Percentiles rank a stretch among this genome's conserved stretches.
These are phyloP conservation scores for Acyrthosiphon pisum DNA, from an alignment of 1,140 invertebrate species.

Conservation along the genomic window DNA sequence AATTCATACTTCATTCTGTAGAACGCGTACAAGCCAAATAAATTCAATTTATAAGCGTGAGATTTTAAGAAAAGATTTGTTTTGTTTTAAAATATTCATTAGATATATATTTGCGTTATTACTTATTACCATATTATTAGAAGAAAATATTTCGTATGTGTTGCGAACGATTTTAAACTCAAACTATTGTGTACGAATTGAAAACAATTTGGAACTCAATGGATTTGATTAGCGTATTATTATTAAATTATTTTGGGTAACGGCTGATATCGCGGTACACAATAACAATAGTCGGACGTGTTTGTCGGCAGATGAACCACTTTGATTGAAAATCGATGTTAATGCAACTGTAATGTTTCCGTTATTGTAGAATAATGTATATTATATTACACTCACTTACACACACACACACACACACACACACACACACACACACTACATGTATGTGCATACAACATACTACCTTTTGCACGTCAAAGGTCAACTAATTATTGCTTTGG, in stretches of 20 bases:
- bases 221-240: background rate
- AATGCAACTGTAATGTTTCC: conserved; percentile 7
- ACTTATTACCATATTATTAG: background rate
- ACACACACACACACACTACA: background rate
- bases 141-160: background rate
- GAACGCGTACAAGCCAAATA: background rate
- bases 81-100: background rate
- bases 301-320: background rate
- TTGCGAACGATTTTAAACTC: background rate
- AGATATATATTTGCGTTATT: background rate
- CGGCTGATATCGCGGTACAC: background rate
- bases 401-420: background rate
- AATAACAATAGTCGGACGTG: background rate
- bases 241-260: background rate
- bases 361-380: background rate
- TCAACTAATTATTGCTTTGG: background rate
- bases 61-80: background rate
- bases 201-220: background rate
- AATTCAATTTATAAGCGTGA: background rate
- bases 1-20: background rate
- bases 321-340: conserved; percentile 34
- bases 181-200: background rate
- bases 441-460: background rate
- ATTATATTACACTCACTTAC: background rate
- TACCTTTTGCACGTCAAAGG: background rate